Conservation (phyloP, 2,888 invertebrate species). For the Epirrhoe tristata region DNA sequence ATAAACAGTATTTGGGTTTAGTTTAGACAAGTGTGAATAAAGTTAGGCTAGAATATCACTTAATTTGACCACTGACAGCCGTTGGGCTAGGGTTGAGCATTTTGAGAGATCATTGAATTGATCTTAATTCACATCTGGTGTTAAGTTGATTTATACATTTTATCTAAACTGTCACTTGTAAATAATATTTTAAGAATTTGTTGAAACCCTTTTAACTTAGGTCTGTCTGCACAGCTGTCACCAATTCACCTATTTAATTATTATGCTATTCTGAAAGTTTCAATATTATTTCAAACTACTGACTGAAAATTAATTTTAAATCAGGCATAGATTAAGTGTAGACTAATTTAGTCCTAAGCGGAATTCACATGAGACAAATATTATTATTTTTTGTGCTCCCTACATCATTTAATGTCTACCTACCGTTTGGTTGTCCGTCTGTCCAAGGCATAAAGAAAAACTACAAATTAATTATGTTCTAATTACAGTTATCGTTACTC, state of each 20-base stretch:
- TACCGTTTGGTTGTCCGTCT: too few relatives aligned
- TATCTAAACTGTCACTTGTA: neutral
- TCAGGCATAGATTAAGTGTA: slow-evolving; percentile 27
- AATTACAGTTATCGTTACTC: too few relatives aligned
- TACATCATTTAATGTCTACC: neutral
- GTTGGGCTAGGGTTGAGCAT: neutral
- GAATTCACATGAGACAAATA: slow-evolving; percentile 28
- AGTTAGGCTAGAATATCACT: neutral
- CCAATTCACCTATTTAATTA: slow-evolving; percentile 1
- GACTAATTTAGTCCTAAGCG: slow-evolving; percentile 30
- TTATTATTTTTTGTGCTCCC: neutral
- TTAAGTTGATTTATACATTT: neutral
- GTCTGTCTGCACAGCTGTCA: neutral
- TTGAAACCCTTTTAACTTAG: neutral
- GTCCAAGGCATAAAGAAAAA: too few relatives aligned
- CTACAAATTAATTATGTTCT: neutral
- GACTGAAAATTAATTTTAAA: slow-evolving; percentile 42
- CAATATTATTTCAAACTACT: slow-evolving; percentile 28
- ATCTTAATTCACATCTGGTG: neutral
- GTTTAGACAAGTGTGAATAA: neutral
- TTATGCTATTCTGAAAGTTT: slow-evolving; percentile 1
- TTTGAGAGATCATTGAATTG: neutral
- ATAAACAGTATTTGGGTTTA: slow-evolving; percentile 53
- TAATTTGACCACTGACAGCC: neutral
- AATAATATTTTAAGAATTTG: neutral